Base-by-base conservation (phyloP, 2,113 vertebrate species). In the Turnix velox region DNA sequence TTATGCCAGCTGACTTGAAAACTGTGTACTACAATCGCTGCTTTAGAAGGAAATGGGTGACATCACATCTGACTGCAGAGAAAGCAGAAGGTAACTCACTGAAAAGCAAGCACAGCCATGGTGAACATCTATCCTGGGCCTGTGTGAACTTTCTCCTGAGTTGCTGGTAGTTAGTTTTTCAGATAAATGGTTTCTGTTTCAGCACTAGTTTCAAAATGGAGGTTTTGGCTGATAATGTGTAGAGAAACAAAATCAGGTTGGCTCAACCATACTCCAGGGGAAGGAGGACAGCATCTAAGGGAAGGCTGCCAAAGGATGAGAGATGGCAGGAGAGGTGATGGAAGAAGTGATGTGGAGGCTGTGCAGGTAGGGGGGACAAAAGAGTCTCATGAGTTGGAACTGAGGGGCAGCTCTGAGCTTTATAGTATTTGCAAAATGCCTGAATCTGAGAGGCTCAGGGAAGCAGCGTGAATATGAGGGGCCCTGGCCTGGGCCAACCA, bases 81-180 rank as follows among this genome's bases (percentile, higher is more conserved):
- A 46, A 23, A 18, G 30, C 5, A 18, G 20, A 45, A 20, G 22
- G 19, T 51, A 45, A 33, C 42, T n/a, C 14, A 19, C 35, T 49
- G 57, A 84, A 49, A 84, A 84, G 23, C n/a, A 28, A 39, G 51
- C 0, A 3, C 19, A 30, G 25, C 58, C 13, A 25, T 33, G 37
- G n/a, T 2, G 1, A 42, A 19, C 1, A 1, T 16, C 18, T 35
- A 13, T 25, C 13, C 46, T 7, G 14, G 9, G 35, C 11, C n/a
- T 15, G 16, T 27, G 48, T 10, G 17, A 75, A 48, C 24, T 23
- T 61, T 33, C 42, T 20, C 17, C 37, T 30, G 27, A 55, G 40
- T 5, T 43, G n/a, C 27, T 30, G 35, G 35, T 62, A 37, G 9
- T n/a, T 33, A 5, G 9, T 49, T 62, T 74, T 43, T 68, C n/a